These are phyloP conservation scores for Alligator mississippiensis DNA, from an alignment of 2,113 vertebrate species.

Conservation along the genomic window DNA sequence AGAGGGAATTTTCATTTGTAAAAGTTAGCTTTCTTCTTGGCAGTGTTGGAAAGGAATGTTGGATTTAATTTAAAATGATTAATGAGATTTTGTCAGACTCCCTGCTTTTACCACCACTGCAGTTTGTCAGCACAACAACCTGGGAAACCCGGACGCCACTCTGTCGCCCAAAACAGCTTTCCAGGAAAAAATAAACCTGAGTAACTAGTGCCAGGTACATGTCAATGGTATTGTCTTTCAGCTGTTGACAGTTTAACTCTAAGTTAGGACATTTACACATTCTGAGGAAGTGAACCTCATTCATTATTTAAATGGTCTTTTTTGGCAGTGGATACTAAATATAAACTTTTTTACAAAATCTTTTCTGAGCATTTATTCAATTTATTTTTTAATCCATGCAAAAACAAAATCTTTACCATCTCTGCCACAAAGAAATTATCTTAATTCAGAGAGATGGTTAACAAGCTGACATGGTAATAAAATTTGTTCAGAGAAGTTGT, in stretches of 20 bases:
- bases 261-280: conserved; percentile 65
- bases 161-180: conserved; percentile 83
- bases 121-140: conserved; percentile 89
- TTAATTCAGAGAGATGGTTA: not conserved
- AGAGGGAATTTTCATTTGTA: conserved; percentile 78
- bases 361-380: not conserved
- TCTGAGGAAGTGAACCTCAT: conserved; percentile 58
- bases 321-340: conserved; percentile 19
- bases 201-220: conserved; percentile 79
- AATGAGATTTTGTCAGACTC: conserved; percentile 89
- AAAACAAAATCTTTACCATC: not conserved
- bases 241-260: conserved; percentile 79
- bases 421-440: not conserved
- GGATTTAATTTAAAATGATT: conserved; percentile 92
- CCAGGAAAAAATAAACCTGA: conserved; percentile 79
- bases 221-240: conserved; percentile 76
- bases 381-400: not conserved
- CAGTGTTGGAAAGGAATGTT: conserved; percentile 78
- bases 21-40: conserved; percentile 78
- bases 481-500: not conserved
- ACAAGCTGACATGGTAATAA: not conserved
- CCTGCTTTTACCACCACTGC: conserved; percentile 84
- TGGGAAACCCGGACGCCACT: conserved; percentile 83
- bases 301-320: conserved; percentile 29
- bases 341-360: not conserved